Conservation (phyloP, 2,113 vertebrate genomes). For the Prolemur simus region DNA sequence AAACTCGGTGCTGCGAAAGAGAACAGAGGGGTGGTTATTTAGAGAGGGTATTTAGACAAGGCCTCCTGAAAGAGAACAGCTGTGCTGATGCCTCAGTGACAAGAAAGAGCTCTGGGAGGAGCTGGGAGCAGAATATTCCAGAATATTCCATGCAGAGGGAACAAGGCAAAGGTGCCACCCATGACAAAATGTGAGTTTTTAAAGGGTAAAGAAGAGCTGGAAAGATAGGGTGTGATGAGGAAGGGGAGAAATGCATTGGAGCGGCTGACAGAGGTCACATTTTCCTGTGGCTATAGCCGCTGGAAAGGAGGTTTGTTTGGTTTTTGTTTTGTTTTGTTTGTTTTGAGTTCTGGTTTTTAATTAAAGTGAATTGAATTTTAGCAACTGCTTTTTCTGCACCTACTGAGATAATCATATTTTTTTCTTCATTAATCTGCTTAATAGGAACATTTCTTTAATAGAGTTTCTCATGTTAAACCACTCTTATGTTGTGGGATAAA, state of each 20-base stretch:
- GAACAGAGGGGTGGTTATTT: neutral
- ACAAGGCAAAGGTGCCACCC: neutral
- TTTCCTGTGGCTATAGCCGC: too few species aligned
- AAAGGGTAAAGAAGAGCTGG: neutral
- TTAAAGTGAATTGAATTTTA: neutral
- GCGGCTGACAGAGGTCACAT: neutral
- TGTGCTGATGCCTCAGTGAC: neutral
- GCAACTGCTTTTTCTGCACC: neutral
- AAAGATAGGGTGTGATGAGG: too few species aligned
- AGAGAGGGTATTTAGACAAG: too few species aligned
- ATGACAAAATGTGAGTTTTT: neutral
- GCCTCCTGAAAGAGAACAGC: too few species aligned
- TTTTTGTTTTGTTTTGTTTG: neutral
- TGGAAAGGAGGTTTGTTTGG: neutral
- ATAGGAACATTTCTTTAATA: neutral
- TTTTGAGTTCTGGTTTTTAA: neutral
- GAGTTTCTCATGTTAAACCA: neutral
- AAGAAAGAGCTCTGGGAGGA: neutral
- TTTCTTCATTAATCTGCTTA: neutral
- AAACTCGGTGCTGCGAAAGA: fast-evolving
- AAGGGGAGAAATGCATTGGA: too few species aligned
- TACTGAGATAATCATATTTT: neutral
- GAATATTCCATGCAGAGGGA: neutral
- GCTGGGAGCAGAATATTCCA: neutral
- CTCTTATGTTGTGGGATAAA: neutral